Conservation (phyloP, 1,140 invertebrate genomes). For the Elymnias hypermnestra region DNA sequence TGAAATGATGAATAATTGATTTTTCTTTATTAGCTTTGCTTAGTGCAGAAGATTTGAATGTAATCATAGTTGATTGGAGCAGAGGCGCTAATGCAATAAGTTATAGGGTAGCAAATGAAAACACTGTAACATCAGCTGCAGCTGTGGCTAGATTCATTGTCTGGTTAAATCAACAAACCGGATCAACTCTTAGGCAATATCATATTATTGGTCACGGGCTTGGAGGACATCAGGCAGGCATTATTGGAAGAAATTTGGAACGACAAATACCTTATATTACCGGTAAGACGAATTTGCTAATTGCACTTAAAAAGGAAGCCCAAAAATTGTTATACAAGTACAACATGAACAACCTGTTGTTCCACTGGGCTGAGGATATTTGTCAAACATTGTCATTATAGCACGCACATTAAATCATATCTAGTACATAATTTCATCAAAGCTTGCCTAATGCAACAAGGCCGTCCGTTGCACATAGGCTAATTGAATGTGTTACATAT, state of each 20-base stretch:
- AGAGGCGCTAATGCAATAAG: slow-evolving; percentile 50
- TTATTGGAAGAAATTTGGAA: slow-evolving; percentile 77
- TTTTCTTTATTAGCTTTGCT: slow-evolving; percentile 52
- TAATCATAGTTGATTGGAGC: slow-evolving; percentile 78
- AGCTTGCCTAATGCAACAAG: too few relatives aligned
- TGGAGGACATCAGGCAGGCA: slow-evolving; percentile 88
- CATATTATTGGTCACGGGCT: slow-evolving; percentile 88
- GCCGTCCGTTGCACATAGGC: too few relatives aligned
- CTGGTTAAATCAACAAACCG: slow-evolving; percentile 34
- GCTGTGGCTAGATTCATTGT: slow-evolving; percentile 35
- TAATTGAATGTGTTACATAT: too few relatives aligned
- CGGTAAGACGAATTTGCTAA: slow-evolving; percentile 21
- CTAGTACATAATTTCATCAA: too few relatives aligned
- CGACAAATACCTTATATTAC: slow-evolving; percentile 43
- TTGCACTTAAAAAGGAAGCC: not conserved
- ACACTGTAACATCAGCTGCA: slow-evolving; percentile 47
- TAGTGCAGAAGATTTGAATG: slow-evolving; percentile 67
- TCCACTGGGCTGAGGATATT: too few relatives aligned
- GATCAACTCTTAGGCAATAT: slow-evolving; percentile 27
- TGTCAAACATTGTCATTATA: too few relatives aligned
- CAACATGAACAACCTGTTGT: too few relatives aligned
- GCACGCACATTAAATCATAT: too few relatives aligned
- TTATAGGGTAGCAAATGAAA: slow-evolving; percentile 68
- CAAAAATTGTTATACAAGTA: too few relatives aligned
- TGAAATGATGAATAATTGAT: too few relatives aligned